Evolutionary conservation across 2,113 vertebrate genomes (phyloP).

Genomic region (Daubentonia madagascariensis): DNA sequence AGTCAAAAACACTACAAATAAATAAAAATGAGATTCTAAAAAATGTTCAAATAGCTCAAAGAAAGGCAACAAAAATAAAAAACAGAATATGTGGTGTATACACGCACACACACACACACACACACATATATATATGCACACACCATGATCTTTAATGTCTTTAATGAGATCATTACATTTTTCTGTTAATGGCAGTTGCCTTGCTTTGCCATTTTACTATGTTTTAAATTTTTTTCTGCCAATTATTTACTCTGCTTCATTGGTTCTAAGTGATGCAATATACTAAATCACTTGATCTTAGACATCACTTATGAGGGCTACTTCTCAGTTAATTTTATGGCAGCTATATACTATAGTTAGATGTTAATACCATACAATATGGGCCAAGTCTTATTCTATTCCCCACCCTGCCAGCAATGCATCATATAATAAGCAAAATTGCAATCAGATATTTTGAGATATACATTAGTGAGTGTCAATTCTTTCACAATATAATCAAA

Average conservation of each 20-base stretch:
- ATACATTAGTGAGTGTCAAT: constrained; percentile 1
- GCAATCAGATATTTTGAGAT: constrained; percentile 39
- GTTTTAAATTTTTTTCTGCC: constrained; percentile 43
- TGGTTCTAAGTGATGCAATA: constrained; percentile 60
- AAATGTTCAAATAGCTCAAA: no score
- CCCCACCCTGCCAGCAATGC: neutral
- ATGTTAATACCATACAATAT: neutral
- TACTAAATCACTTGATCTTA: constrained; percentile 69
- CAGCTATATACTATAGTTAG: constrained; percentile 31
- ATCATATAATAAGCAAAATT: neutral
- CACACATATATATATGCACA: no score
- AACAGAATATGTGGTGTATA: no score
- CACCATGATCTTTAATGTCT: no score
- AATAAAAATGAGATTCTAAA: no score
- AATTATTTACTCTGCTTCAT: constrained; percentile 74
- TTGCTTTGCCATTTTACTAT: constrained; percentile 69
- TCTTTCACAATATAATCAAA: constrained; percentile 49
- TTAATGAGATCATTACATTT: constrained; percentile 61
- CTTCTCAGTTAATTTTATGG: constrained; percentile 63
- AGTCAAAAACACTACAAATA: no score
- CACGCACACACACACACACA: no score
- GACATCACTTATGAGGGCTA: constrained; percentile 46
- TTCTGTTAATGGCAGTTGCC: constrained; percentile 55
- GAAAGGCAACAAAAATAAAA: no score
- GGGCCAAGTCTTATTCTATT: constrained; percentile 1